These are phyloP conservation scores for Colinus virginianus DNA, from an alignment of 2,113 vertebrate species.

Conservation along the genomic window DNA sequence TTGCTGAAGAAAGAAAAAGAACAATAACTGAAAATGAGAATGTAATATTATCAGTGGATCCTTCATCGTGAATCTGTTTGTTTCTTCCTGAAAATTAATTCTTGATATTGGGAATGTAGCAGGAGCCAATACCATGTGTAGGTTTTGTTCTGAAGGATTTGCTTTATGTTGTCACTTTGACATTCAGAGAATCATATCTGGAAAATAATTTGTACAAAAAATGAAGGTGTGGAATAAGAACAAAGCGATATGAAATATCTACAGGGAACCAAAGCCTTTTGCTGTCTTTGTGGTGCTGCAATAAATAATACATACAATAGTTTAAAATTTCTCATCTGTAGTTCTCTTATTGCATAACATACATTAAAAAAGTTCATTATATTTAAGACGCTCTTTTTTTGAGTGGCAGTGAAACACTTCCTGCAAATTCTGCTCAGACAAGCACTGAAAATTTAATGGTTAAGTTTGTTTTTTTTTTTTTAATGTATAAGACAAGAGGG, in stretches of 20 bases:
- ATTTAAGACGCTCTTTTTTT: not conserved
- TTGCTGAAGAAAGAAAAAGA: not conserved
- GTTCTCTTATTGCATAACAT: not conserved
- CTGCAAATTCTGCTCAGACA: slow-evolving; percentile 5
- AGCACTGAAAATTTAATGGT: not conserved
- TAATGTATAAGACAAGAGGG: not conserved
- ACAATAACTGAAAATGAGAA: not conserved
- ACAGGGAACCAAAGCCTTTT: not conserved
- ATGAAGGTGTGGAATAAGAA: not conserved
- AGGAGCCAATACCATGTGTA: not conserved
- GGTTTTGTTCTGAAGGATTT: not conserved
- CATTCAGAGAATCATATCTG: not conserved
- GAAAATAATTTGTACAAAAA: not conserved
- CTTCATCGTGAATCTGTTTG: not conserved
- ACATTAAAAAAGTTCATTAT: not conserved
- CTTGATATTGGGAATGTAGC: not conserved
- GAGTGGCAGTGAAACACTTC: not conserved
- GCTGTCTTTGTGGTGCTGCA: not conserved
- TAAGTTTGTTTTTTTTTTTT: not conserved
- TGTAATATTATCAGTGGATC: not conserved
- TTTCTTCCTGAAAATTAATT: not conserved
- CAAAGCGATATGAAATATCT: not conserved
- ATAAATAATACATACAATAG: not conserved
- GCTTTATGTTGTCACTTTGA: not conserved
- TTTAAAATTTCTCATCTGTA: not conserved